These are phyloP conservation scores for Rhagophthalmus giganteus DNA, from an alignment of 2,888 invertebrate species.

Conservation along the genomic window DNA sequence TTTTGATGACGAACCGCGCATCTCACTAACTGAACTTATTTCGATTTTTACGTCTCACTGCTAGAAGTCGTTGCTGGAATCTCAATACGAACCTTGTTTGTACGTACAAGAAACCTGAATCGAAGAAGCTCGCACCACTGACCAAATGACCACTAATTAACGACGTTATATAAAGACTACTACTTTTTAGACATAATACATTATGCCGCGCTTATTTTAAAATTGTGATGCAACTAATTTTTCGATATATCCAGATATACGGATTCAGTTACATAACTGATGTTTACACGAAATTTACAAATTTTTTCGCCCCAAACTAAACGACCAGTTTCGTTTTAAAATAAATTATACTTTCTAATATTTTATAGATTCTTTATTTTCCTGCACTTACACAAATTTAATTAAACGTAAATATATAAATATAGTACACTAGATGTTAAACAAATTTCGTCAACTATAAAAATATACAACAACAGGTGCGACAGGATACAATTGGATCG, in stretches of 20 bases:
- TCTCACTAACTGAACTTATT: conserved; percentile 14
- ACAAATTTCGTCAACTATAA: too few relatives aligned
- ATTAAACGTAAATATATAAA: background rate
- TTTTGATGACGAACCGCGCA: conserved; percentile 9
- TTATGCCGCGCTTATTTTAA: conserved; percentile 1
- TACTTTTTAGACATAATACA: conserved; percentile 2
- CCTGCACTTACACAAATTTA: background rate
- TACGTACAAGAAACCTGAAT: conserved; percentile 1
- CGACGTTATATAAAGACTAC: conserved; percentile 7
- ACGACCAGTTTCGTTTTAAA: too few relatives aligned
- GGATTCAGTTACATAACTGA: too few relatives aligned
- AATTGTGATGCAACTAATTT: conserved; percentile 12
- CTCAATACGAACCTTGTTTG: conserved; percentile 6
- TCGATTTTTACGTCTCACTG: conserved; percentile 9
- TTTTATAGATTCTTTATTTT: background rate
- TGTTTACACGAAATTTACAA: too few relatives aligned
- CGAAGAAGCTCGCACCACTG: conserved; percentile 11
- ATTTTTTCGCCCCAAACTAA: too few relatives aligned
- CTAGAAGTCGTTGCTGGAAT: conserved; percentile 5
- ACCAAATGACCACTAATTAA: conserved; percentile 13
- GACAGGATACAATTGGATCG: too few relatives aligned
- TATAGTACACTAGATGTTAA: background rate
- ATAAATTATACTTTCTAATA: too few relatives aligned
- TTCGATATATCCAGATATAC: too few relatives aligned
- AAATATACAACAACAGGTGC: too few relatives aligned